phyloP scores from a whole-genome alignment of 2,113 vertebrate species.

The Sitta europaea region DNA sequence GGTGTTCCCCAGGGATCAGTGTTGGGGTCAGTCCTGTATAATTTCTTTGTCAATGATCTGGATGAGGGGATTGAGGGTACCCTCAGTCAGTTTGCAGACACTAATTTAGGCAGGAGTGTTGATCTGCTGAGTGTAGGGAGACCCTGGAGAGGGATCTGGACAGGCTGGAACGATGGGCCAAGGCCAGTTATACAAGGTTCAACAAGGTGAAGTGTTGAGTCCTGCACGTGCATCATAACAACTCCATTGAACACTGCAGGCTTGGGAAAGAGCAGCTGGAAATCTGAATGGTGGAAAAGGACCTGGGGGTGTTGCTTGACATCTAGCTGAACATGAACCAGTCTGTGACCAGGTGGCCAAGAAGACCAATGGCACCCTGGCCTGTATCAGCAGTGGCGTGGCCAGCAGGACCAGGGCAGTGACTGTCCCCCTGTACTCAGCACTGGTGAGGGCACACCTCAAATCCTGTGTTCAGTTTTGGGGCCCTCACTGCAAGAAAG shows the following conservation, averaged over 20 bases:
- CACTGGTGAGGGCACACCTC: background rate
- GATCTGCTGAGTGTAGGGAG: background rate
- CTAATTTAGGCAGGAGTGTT: background rate
- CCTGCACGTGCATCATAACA: background rate
- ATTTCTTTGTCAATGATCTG: background rate
- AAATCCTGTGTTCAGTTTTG: background rate
- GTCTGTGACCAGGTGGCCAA: background rate
- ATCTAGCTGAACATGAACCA: background rate
- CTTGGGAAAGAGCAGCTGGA: background rate
- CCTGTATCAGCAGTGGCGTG: background rate
- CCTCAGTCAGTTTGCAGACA: background rate
- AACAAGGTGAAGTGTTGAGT: background rate
- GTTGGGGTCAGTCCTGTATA: background rate
- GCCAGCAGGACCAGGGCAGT: background rate
- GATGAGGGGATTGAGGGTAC: background rate
- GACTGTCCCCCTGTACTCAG: fast-evolving
- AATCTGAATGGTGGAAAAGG: background rate
- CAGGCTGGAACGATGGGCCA: background rate
- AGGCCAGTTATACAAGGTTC: background rate
- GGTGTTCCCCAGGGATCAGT: background rate
- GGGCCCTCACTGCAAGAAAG: background rate
- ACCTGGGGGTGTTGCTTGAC: background rate
- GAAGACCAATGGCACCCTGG: background rate
- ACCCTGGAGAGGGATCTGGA: background rate
- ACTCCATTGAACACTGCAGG: background rate